Evolutionary conservation across 2,797 vertebrate species (phyloP).

Genomic region (Megalops cyprinoides): DNA sequence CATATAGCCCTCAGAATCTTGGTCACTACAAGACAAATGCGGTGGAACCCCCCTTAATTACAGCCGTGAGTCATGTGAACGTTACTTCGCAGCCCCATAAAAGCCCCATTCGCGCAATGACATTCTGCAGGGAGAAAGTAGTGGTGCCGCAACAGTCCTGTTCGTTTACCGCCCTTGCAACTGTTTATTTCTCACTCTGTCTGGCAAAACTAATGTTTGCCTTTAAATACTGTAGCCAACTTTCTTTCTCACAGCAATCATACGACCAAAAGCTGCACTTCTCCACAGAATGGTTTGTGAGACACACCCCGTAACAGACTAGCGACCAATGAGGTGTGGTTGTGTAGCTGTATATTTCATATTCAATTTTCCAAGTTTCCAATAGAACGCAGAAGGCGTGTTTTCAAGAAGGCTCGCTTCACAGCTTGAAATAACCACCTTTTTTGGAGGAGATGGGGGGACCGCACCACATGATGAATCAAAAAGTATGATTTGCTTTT

Average conservation of each 20-base stretch:
- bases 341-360: slow-evolving; percentile 44
- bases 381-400: slow-evolving; percentile 47
- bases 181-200: slow-evolving; percentile 30
- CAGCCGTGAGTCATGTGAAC: slow-evolving; percentile 47
- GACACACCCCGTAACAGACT: slow-evolving; percentile 49
- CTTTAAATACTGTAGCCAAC: slow-evolving; percentile 34
- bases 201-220: slow-evolving; percentile 30
- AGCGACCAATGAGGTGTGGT: slow-evolving; percentile 68
- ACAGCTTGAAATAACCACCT: background rate
- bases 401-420: background rate
- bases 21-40: slow-evolving; percentile 63
- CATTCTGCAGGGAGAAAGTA: slow-evolving; percentile 46
- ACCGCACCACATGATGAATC: no score
- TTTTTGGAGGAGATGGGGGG: background rate
- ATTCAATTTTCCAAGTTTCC: slow-evolving; percentile 55
- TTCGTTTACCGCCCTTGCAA: slow-evolving; percentile 49
- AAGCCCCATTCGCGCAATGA: slow-evolving; percentile 49
- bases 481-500: no score
- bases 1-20: slow-evolving; percentile 76
- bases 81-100: slow-evolving; percentile 55
- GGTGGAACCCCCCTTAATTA: slow-evolving; percentile 48
- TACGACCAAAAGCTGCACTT: slow-evolving; percentile 54
- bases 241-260: slow-evolving; percentile 39
- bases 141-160: background rate
- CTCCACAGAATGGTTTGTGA: slow-evolving; percentile 44